Percentiles rank a stretch among this genome's conserved stretches.
Evolutionary conservation across 2,797 vertebrate genomes (phyloP).

Genomic region (Mionectes olivaceus): DNA sequence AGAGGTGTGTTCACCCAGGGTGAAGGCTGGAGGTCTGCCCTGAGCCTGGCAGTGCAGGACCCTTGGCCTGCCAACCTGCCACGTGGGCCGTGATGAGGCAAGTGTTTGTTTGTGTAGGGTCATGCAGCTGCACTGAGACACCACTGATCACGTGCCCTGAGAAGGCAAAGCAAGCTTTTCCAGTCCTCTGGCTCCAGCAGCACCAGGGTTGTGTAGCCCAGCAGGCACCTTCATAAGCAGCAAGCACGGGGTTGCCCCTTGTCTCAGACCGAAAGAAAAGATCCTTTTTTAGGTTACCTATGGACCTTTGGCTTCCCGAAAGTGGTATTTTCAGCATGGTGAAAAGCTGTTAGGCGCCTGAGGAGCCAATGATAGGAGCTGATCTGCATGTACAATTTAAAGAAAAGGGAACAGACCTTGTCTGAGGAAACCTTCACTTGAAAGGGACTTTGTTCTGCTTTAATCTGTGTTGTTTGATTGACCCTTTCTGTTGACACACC

Average conservation of each 20-base stretch:
- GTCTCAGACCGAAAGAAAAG: not conserved
- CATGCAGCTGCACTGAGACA: not conserved
- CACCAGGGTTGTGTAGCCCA: fast-evolving
- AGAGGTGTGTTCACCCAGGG: no score
- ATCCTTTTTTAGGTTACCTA: not conserved
- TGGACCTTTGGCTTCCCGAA: not conserved
- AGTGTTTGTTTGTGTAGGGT: not conserved
- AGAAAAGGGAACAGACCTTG: not conserved
- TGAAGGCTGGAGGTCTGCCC: not conserved
- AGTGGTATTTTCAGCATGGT: not conserved
- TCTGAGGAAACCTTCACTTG: not conserved
- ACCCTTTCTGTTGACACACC: not conserved
- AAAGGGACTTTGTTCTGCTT: not conserved
- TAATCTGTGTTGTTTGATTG: not conserved
- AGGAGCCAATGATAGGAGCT: not conserved
- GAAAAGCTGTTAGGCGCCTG: not conserved
- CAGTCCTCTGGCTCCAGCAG: not conserved
- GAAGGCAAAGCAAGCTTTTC: not conserved
- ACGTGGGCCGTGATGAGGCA: not conserved
- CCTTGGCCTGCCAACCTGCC: not conserved
- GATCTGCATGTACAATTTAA: not conserved
- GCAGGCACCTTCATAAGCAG: not conserved
- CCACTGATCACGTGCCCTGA: not conserved
- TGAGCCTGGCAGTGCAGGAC: not conserved
- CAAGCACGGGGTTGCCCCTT: not conserved